Evolutionary conservation across 2,888 invertebrate species (phyloP).

Genomic region (Stenodera caucasica): DNA sequence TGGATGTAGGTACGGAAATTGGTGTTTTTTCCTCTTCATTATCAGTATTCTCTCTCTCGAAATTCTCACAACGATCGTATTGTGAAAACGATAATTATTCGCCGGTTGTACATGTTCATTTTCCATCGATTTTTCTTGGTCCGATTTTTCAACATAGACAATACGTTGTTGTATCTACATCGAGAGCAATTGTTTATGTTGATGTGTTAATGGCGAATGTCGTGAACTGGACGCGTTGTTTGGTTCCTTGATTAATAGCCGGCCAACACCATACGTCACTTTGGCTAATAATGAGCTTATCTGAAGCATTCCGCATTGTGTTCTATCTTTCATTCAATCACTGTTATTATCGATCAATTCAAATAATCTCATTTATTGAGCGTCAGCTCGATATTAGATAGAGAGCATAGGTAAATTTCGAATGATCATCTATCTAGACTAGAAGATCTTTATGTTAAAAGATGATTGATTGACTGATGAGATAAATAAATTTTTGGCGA

Average conservation of each 20-base stretch:
- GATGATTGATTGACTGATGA: no score
- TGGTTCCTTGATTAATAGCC: constrained; percentile 40
- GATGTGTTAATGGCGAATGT: constrained; percentile 39
- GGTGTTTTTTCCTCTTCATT: neutral
- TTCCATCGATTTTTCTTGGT: neutral
- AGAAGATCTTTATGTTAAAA: no score
- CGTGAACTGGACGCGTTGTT: constrained; percentile 32
- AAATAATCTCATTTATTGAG: neutral
- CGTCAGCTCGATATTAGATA: no score
- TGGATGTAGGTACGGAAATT: neutral
- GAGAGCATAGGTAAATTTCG: no score
- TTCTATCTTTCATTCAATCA: constrained; percentile 8
- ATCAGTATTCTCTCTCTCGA: neutral
- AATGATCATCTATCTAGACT: no score
- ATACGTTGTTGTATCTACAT: neutral
- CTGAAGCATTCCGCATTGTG: constrained; percentile 15
- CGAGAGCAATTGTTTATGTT: constrained; percentile 30
- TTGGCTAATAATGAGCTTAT: constrained; percentile 36
- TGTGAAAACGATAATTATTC: neutral
- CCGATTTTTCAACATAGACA: neutral
- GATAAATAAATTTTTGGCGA: no score
- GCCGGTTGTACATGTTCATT: neutral
- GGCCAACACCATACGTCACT: constrained; percentile 35
- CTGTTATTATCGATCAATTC: neutral
- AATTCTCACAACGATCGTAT: neutral